Base-by-base conservation (phyloP, 2,113 vertebrate genomes). In the Cebidichthys violaceus region DNA sequence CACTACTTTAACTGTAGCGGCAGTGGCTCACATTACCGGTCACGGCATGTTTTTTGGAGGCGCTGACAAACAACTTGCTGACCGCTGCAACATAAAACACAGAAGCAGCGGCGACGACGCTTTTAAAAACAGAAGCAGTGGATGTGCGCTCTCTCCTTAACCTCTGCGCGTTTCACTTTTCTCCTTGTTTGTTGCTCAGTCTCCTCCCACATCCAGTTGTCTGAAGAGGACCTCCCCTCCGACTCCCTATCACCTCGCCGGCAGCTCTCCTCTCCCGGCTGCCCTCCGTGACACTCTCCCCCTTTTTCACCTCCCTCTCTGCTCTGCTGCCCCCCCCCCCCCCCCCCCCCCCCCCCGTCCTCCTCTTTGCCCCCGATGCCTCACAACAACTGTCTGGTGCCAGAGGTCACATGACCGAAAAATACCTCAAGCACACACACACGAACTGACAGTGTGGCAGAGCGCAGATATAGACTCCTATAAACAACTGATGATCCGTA, bases 401-500 rank as follows among this genome's bases (percentile, higher is more conserved):
- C 68, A 65, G 69, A 66, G 85, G 84, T 92, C 84, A 83, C 75
- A 59, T 73, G 84, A 55, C 61, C 4, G 31, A 70, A 77, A 88
- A 88, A 86, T 73, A 57, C 65, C 72, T 54, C 37, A 13, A 6
- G 52, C 7, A 14, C 6, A 54, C 33, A 57, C 45, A n/a, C 33
- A 57, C 45, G 20, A 77, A 37, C 35, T 80, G 39, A 47, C n/a
- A 22, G 45, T 41, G 35, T 2, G 17, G 62, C 55, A 47, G n/a
- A 45, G 20, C 13, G 35, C 20, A 35, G 18, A 7, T 6, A 17
- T 14, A 11, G 72, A 70, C 60, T 64, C 33, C 55, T 52, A 27
- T 24, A 17, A 73, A 70, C 9, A 65, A 66, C 37, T 55, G 22
- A 33, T 59, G 9, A 47, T 65, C 37, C 47, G 29, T 7, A 9